Evolutionary conservation across 2,797 vertebrate species (phyloP), one percentile per base, ranked within the genome.

Genomic region (Chelon labrosus): DNA sequence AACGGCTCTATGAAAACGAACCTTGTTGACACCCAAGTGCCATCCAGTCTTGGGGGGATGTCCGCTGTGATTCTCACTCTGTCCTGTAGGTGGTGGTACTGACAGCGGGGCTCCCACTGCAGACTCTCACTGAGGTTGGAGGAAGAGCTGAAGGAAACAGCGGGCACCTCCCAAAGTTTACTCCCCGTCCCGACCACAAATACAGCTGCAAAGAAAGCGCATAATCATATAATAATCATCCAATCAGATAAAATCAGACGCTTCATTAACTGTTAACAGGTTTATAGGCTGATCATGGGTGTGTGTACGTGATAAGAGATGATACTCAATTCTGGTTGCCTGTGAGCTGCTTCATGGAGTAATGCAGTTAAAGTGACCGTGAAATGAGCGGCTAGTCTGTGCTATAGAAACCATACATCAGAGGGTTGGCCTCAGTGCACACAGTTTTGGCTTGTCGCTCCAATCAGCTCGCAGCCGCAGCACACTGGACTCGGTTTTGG

Each of bases 21-120:
- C 96, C 95, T 95, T 3, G 95, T 96, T 73, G 97, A 97, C 79
- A 97, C 93, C 97, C 96, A 98, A 13, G 93, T 95, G 5, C 97
- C 96, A 0, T 96, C 93, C 61, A 97, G 91, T 59, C 87, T 93
- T 7, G 95, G 96, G 2, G 96, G 96, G 57, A 94, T 73, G 39
- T 92, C 88, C 1, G 93, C 92, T 25, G 94, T 93, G 83, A 94
- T 91, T 69, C 85, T 88, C 11, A 83, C 86, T 55, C 86, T 88
- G 51, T 94, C 93, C 90, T 96, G 93, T 70, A 93, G 93, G 88
- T 94, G 95, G 89, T 77, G 94, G 60, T 93, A 87, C 77, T 94
- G 96, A 78, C 96, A 97, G 57, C n/a, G 89, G 1, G 95, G 91
- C 63, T 95, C 94, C 96, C 95, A 94, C 52, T 46, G 89, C 41